phyloP scores from a whole-genome alignment of 2,888 invertebrate species.

The Rutpela maculata region DNA sequence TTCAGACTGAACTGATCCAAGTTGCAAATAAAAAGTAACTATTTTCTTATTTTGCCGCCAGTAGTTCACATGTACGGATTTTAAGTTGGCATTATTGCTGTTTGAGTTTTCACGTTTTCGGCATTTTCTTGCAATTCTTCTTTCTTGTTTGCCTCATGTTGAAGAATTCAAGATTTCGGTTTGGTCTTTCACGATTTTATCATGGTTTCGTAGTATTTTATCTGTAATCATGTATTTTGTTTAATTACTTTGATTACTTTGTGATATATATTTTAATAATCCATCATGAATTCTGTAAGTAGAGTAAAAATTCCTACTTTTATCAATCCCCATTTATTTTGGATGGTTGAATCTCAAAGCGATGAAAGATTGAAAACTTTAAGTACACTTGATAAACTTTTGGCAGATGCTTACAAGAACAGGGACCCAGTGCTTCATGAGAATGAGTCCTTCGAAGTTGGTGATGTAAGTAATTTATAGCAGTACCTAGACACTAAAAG shows the following conservation, averaged over 20 bases:
- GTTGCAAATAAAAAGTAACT: no score
- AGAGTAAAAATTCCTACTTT: conserved; percentile 52
- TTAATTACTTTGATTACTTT: neutral
- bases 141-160: no score
- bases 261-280: neutral
- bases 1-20: no score
- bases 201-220: no score
- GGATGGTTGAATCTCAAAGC: conserved; percentile 56
- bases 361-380: conserved; percentile 39
- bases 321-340: conserved; percentile 66
- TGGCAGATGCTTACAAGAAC: conserved; percentile 32
- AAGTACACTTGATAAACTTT: conserved; percentile 36
- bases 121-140: no score
- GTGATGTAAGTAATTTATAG: conserved; percentile 48
- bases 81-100: no score
- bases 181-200: no score
- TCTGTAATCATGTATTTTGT: neutral
- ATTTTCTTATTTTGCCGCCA: no score
- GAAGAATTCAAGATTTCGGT: no score
- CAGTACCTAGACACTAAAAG: neutral
- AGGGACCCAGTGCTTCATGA: neutral
- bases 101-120: no score
- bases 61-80: no score
- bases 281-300: neutral
- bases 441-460: conserved; percentile 47